Evolutionary conservation across 2,113 vertebrate genomes (phyloP).

Genomic region (Ctenodactylus gundi): DNA sequence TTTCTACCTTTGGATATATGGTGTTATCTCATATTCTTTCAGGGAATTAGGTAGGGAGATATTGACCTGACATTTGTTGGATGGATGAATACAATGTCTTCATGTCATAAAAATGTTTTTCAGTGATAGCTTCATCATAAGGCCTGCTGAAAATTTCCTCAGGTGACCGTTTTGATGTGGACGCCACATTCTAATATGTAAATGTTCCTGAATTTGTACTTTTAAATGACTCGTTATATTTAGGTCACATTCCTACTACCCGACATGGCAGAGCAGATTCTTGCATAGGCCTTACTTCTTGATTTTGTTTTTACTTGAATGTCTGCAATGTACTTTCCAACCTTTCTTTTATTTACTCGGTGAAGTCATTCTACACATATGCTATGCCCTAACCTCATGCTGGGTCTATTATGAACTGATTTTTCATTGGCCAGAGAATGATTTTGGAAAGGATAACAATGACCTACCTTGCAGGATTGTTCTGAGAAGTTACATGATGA

Average conservation of each 20-base stretch:
- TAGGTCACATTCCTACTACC: background rate
- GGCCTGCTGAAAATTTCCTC: background rate
- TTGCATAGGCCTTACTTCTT: background rate
- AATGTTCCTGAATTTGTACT: background rate
- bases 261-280: background rate
- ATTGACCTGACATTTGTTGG: background rate
- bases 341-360: background rate
- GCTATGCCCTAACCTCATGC: background rate
- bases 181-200: background rate
- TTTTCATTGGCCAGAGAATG: background rate
- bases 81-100: background rate
- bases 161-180: background rate
- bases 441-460: background rate
- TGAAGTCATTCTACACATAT: constrained; percentile 16
- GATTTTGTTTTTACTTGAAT: background rate
- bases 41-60: background rate
- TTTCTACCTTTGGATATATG: background rate
- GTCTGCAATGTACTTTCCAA: constrained; percentile 27
- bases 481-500: background rate
- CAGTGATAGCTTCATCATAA: background rate
- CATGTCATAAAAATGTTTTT: background rate
- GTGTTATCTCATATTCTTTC: background rate
- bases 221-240: background rate
- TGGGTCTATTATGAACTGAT: background rate
- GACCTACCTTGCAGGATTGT: background rate